Base-by-base conservation (phyloP, 2,888 invertebrate genomes). In the Adelphocoris suturalis region DNA sequence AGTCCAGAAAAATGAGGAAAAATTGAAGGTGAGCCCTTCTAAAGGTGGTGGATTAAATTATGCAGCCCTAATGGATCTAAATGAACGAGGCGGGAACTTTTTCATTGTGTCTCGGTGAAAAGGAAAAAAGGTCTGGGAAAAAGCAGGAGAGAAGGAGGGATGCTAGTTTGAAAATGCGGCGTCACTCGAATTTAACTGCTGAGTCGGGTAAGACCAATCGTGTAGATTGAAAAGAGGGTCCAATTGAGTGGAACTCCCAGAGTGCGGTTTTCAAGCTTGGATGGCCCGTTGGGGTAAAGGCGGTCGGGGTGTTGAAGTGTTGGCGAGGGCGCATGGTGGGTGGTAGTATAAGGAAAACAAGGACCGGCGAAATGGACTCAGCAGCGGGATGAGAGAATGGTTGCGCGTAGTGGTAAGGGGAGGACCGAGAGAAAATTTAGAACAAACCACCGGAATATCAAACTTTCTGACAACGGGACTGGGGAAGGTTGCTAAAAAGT, bases 31-130 rank as follows among this genome's bases (percentile, higher is more conserved):
- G 78, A 78, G 78, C 47, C n/a, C 0, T 14, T 46, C 76, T 46
- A 37, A 78, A 46, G 46, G 78, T 78, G 46, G 78, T 16, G 78
- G 46, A 78, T 78, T 78, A 78, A 78, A 78, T 78, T 78, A 78
- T 78, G 78, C 78, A 78, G 78, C 78, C 46, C 78, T 78, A 78
- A 78, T 78, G 78, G 78, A 78, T 78, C 78, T 78, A 78, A 78
- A 78, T 78, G 78, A 78, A 78, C 47, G n/a, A 46, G 78, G 16
- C 2, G 16, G 78, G 78, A 78, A 78, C 78, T 78, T 78, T 78
- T 78, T 46, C 78, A 78, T 78, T 78, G 78, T 78, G 47, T 46
- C 37, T 19, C n/a, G 78, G 4, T 78, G n/a, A 78, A 47, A 78
- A 28, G 46, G 19, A 16, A 16, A 78, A 47, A 23, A 68, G 27